Evolutionary conservation across 2,797 vertebrate genomes (phyloP).

Genomic region (Phaenicophaeus curvirostris): DNA sequence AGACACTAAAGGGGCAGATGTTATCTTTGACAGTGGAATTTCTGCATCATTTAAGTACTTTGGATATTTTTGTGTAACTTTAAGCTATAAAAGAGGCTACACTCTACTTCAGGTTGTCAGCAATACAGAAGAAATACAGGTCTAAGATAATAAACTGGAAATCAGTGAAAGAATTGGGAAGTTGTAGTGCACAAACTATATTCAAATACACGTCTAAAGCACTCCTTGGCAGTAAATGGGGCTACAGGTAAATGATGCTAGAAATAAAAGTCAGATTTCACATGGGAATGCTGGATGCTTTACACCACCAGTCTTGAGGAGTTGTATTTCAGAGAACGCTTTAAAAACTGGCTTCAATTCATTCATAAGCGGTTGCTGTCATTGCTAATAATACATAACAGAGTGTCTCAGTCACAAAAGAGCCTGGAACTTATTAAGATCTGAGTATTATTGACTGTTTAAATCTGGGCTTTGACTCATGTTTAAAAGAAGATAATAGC

Average conservation of each 20-base stretch:
- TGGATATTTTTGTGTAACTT: background rate
- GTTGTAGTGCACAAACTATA: background rate
- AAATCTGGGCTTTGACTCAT: background rate
- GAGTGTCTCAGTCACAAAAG: background rate
- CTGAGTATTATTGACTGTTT: background rate
- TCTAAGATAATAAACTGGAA: background rate
- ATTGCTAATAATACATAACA: background rate
- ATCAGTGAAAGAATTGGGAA: background rate
- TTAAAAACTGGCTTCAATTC: background rate
- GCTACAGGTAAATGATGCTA: background rate
- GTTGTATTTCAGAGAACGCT: background rate
- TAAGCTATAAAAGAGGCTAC: background rate
- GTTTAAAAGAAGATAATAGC: constrained; percentile 3
- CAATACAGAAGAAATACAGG: background rate
- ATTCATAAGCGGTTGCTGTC: background rate
- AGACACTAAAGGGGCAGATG: background rate
- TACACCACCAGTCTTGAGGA: background rate
- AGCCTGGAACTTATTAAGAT: background rate
- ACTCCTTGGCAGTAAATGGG: background rate
- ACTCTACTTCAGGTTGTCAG: background rate
- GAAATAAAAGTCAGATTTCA: background rate
- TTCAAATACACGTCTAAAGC: background rate
- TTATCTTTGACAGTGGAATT: background rate
- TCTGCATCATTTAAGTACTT: background rate
- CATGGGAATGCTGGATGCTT: background rate